These are phyloP conservation scores for Halcyon senegalensis DNA, from an alignment of 2,113 vertebrate genomes.

Conservation along the genomic window DNA sequence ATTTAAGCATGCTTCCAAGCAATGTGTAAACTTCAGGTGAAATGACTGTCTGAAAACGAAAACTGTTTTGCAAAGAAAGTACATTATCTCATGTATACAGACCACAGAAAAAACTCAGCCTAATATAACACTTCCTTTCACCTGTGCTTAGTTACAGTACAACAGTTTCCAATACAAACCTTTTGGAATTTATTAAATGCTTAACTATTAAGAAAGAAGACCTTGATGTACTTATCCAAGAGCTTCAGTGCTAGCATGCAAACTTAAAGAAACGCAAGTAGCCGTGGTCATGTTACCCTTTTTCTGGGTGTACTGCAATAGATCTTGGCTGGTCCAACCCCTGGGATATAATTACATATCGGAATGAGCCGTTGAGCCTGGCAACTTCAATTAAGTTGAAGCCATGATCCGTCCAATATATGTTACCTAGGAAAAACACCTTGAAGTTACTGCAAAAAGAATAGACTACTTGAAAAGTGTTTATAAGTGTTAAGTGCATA, in stretches of 20 bases:
- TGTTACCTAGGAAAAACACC: constrained; percentile 83
- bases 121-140: background rate
- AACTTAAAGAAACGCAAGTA: background rate
- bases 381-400: constrained; percentile 97
- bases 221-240: background rate
- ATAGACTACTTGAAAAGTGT: background rate
- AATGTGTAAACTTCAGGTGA: rapidly evolving
- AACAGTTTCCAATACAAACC: background rate
- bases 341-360: constrained; percentile 93
- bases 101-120: background rate
- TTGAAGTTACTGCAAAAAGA: background rate
- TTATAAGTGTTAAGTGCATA: background rate
- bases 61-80: background rate
- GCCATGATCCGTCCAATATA: constrained; percentile 98
- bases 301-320: constrained; percentile 92
- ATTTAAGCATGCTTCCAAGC: background rate
- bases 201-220: background rate
- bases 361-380: constrained; percentile 91
- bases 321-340: constrained; percentile 95
- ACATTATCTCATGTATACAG: rapidly evolving
- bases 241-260: background rate
- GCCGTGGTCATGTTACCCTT: constrained; percentile 75
- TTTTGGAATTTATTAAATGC: background rate
- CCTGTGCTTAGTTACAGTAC: background rate
- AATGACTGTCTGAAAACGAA: rapidly evolving